A percentile compares a stretch with the other conserved stretches of the same genome.
phyloP scores from a whole-genome alignment of 2,888 invertebrate genomes.

The Lithophane leautieri region DNA sequence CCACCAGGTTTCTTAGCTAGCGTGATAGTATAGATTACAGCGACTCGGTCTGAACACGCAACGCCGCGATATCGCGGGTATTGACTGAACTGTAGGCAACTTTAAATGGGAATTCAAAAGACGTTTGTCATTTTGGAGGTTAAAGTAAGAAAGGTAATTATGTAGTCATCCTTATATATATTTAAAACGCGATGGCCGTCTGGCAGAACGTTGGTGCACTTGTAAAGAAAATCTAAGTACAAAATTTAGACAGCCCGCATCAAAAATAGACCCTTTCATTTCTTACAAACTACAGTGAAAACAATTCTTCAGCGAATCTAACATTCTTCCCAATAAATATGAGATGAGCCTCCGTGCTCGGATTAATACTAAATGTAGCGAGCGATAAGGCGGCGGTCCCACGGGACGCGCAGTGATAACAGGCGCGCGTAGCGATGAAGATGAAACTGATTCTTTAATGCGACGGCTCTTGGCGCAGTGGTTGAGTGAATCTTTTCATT shows the following conservation, averaged over 20 bases:
- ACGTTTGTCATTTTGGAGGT: slow-evolving; percentile 13
- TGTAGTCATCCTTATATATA: too few relatives aligned
- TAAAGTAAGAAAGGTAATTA: not conserved
- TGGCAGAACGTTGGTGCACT: not conserved
- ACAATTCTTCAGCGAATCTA: slow-evolving; percentile 25
- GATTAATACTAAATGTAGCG: slow-evolving; percentile 42
- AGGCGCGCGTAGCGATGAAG: slow-evolving; percentile 7
- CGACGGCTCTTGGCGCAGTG: slow-evolving; percentile 1
- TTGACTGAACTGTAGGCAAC: slow-evolving; percentile 17
- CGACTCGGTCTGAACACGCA: slow-evolving; percentile 21
- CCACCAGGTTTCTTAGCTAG: slow-evolving; percentile 7
- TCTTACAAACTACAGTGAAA: slow-evolving; percentile 5
- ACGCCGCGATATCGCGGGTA: slow-evolving; percentile 41
- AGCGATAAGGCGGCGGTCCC: slow-evolving; percentile 31
- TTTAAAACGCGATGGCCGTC: not conserved
- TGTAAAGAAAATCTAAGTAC: too few relatives aligned
- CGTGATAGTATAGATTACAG: slow-evolving; percentile 31
- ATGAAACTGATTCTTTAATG: slow-evolving; percentile 42
- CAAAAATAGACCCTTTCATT: slow-evolving; percentile 26
- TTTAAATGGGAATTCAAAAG: slow-evolving; percentile 4
- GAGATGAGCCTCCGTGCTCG: slow-evolving; percentile 23
- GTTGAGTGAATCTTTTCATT: not conserved
- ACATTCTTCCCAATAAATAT: slow-evolving; percentile 28
- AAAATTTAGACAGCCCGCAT: not conserved
- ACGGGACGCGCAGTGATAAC: slow-evolving; percentile 31